Evolutionary conservation across 2,888 invertebrate genomes (phyloP).

Genomic region (Branchellion lobata): DNA sequence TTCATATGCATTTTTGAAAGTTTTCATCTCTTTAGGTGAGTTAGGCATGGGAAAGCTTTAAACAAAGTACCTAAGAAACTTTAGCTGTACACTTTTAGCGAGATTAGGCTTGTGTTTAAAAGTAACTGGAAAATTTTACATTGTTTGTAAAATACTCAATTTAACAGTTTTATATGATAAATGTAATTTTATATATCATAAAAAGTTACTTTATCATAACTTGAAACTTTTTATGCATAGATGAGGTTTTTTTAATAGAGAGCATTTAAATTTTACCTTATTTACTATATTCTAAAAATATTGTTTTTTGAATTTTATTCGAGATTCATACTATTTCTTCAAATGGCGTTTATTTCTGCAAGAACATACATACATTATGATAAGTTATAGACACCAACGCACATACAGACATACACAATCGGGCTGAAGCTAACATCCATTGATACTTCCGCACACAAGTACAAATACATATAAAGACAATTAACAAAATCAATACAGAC

Average conservation of each 20-base stretch:
- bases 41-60: neutral
- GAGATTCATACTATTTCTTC: too few relatives aligned
- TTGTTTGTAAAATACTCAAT: neutral
- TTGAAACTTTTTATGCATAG: too few relatives aligned
- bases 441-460: slow-evolving; percentile 17
- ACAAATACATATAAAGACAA: slow-evolving; percentile 18
- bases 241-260: too few relatives aligned
- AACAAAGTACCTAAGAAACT: neutral
- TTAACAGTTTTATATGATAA: neutral
- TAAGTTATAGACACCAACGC: neutral
- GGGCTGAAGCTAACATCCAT: neutral
- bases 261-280: too few relatives aligned
- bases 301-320: too few relatives aligned
- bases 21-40: neutral
- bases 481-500: slow-evolving; percentile 5
- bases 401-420: neutral
- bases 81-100: neutral
- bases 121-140: neutral
- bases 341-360: slow-evolving; percentile 7
- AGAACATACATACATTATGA: slow-evolving; percentile 15
- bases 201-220: too few relatives aligned
- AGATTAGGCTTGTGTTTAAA: slow-evolving; percentile 8
- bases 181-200: too few relatives aligned
- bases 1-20: neutral
- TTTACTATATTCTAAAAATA: too few relatives aligned